A percentile compares a stretch with the other conserved stretches of the same genome.
Evolutionary conservation across 2,888 invertebrate genomes (phyloP).

Genomic region (Microdon myrmicae): DNA sequence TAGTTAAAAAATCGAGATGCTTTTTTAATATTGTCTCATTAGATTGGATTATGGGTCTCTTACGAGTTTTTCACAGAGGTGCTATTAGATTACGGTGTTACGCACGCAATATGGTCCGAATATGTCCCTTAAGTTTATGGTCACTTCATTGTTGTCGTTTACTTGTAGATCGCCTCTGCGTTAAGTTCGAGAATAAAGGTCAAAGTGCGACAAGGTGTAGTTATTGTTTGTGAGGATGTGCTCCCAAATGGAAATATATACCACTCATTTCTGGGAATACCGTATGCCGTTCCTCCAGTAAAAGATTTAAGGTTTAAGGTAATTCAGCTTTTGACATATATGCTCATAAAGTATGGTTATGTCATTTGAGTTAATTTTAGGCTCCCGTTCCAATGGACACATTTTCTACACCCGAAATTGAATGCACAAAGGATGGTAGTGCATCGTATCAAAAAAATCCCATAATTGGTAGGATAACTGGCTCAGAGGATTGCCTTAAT

Average conservation of each 20-base stretch:
- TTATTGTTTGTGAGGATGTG: constrained; percentile 66
- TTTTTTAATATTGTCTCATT: too few relatives aligned
- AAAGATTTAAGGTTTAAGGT: constrained; percentile 65
- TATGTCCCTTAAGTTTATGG: too few relatives aligned
- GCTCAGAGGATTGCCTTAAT: constrained; percentile 63
- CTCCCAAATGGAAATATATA: constrained; percentile 66
- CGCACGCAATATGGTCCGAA: too few relatives aligned
- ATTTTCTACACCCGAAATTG: constrained; percentile 58
- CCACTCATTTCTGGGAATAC: constrained; percentile 69
- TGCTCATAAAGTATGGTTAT: not conserved
- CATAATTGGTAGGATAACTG: constrained; percentile 53
- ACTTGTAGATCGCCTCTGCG: too few relatives aligned
- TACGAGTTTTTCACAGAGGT: too few relatives aligned
- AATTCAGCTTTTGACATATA: constrained; percentile 14
- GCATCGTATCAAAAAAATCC: constrained; percentile 61
- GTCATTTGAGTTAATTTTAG: constrained; percentile 48
- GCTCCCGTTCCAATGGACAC: constrained; percentile 61
- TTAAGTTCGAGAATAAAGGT: too few relatives aligned
- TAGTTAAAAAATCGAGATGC: too few relatives aligned
- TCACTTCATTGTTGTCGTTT: too few relatives aligned
- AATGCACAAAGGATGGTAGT: constrained; percentile 61
- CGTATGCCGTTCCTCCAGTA: constrained; percentile 71
- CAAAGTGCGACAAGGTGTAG: constrained; percentile 67
- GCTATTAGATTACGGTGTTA: too few relatives aligned
- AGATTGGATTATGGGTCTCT: too few relatives aligned